These are phyloP conservation scores for Oncorhynchus nerka DNA, from an alignment of 2,113 vertebrate species.

Conservation along the genomic window DNA sequence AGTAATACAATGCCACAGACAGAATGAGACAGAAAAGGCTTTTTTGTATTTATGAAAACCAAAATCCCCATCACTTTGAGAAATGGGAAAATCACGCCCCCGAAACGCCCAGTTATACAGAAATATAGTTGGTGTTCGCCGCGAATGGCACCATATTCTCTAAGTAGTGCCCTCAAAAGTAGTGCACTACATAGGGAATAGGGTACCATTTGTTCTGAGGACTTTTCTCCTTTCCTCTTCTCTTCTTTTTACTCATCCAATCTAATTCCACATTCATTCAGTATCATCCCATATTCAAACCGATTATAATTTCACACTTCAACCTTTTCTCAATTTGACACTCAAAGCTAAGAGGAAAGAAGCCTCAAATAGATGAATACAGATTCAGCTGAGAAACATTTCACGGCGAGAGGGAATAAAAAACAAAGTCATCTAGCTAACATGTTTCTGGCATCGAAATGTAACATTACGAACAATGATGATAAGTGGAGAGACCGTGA, in stretches of 20 bases:
- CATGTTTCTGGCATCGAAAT: conserved; percentile 1
- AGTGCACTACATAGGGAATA: too few species aligned
- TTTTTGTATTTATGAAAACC: neutral
- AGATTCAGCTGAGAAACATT: neutral
- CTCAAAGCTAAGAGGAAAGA: neutral
- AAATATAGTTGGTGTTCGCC: neutral
- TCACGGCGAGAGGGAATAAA: neutral
- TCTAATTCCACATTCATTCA: neutral
- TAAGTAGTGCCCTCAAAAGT: too few species aligned
- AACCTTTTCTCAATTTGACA: neutral
- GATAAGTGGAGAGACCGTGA: neutral
- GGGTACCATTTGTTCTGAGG: too few species aligned
- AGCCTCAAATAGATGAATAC: neutral
- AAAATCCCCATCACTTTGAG: neutral
- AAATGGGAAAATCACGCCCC: conserved; percentile 25
- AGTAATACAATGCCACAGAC: neutral
- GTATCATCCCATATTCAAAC: neutral
- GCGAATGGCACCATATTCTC: too few species aligned
- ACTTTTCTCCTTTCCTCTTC: neutral
- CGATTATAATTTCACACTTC: conserved; percentile 6
- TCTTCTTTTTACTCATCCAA: neutral
- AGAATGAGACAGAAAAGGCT: neutral
- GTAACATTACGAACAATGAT: neutral
- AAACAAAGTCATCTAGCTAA: neutral
- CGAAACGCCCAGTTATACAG: neutral